Evolutionary conservation across 1,140 invertebrate genomes (phyloP).

Genomic region (Limonius californicus): DNA sequence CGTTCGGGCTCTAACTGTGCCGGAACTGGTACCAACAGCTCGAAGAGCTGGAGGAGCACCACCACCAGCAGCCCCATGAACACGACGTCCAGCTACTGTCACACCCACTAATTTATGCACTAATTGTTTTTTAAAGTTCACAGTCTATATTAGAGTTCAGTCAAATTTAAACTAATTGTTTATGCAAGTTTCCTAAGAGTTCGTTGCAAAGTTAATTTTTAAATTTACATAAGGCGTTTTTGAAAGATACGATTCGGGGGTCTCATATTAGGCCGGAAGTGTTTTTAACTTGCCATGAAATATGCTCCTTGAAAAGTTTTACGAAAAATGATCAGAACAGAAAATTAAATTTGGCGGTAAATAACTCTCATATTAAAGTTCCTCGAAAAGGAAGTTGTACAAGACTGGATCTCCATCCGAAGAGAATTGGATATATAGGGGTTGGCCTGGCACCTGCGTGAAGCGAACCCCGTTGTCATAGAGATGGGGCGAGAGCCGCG

Average conservation of each 20-base stretch:
- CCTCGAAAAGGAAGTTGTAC: slow-evolving; percentile 16
- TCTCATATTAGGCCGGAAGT: too few species aligned
- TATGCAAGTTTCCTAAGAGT: background rate
- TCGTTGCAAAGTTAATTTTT: slow-evolving; percentile 1
- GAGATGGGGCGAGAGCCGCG: slow-evolving; percentile 27
- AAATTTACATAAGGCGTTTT: too few species aligned
- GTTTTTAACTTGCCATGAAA: too few species aligned
- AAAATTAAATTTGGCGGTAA: slow-evolving; percentile 1
- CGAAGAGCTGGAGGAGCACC: slow-evolving; percentile 7
- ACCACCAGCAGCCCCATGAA: slow-evolving; percentile 5
- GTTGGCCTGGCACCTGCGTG: slow-evolving; percentile 35
- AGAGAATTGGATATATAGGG: slow-evolving; percentile 27
- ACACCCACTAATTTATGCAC: slow-evolving; percentile 20
- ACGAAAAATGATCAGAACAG: background rate
- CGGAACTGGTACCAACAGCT: slow-evolving; percentile 17
- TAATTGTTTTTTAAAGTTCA: slow-evolving; percentile 17
- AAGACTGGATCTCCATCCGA: slow-evolving; percentile 27
- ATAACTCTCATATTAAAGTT: slow-evolving; percentile 2
- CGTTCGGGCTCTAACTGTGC: slow-evolving; percentile 21
- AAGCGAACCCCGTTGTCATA: slow-evolving; percentile 29
- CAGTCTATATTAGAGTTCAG: slow-evolving; percentile 20
- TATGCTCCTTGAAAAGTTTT: too few species aligned
- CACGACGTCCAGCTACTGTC: slow-evolving; percentile 2
- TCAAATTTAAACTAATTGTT: slow-evolving; percentile 27
- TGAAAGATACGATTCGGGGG: too few species aligned